Percentiles rank a stretch among this genome's conserved stretches.
Evolutionary conservation across 2,113 vertebrate genomes (phyloP).

Genomic region (Chascanopsetta lugubris): DNA sequence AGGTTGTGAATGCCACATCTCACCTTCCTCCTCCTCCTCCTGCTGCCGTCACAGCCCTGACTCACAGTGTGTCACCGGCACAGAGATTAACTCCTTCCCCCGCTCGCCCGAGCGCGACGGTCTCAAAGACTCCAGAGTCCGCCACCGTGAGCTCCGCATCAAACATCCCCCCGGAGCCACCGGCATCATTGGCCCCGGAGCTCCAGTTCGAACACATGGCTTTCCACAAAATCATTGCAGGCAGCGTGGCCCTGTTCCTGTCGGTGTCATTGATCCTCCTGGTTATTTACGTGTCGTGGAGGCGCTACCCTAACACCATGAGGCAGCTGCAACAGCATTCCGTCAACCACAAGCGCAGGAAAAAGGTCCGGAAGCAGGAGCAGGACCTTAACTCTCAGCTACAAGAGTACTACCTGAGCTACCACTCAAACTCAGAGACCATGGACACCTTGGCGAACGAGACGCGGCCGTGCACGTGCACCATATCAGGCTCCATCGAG

Average conservation of each 20-base stretch:
- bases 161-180: slow-evolving; percentile 53
- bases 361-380: slow-evolving; percentile 91
- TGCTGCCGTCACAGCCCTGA: slow-evolving; percentile 51
- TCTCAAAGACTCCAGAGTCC: slow-evolving; percentile 44
- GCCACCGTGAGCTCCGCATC: slow-evolving; percentile 32
- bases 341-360: slow-evolving; percentile 91
- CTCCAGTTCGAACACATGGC: slow-evolving; percentile 92
- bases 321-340: slow-evolving; percentile 95
- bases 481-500: slow-evolving; percentile 97
- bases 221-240: slow-evolving; percentile 97
- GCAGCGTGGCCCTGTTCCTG: slow-evolving; percentile 94
- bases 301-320: slow-evolving; percentile 94
- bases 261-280: slow-evolving; percentile 94
- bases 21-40: slow-evolving; percentile 71
- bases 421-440: slow-evolving; percentile 94
- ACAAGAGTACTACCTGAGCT: slow-evolving; percentile 99
- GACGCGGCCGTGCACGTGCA: slow-evolving; percentile 93
- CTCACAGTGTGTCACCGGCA: slow-evolving; percentile 77
- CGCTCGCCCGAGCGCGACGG: slow-evolving; percentile 72
- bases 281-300: slow-evolving; percentile 98
- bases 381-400: slow-evolving; percentile 93
- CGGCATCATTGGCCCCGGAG: slow-evolving; percentile 80
- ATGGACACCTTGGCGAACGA: slow-evolving; percentile 94
- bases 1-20: slow-evolving; percentile 73
- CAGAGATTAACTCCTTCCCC: slow-evolving; percentile 78